Base-by-base conservation (phyloP, 2,888 invertebrate genomes). In the Carterocephalus palaemon region DNA sequence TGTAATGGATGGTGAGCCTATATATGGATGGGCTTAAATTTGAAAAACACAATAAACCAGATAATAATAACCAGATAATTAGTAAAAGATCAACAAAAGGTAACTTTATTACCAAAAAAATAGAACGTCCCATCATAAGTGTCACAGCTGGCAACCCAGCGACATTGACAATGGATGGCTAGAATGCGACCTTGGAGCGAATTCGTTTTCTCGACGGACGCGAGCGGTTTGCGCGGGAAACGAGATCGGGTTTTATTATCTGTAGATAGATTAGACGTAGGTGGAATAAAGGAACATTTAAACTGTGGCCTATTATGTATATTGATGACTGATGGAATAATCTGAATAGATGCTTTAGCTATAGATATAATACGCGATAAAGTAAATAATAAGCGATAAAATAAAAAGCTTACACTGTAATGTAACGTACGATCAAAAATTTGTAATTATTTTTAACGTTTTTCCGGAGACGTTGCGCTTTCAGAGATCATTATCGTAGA, bases 151-250 rank as follows among this genome's bases (percentile, higher is more conserved):
- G 43, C 29, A 36, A 43, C 43, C 29, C 36, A 36, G 68, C 67
- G 84, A 83, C 85, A 84, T 85, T 85, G 86, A 84, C 85, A 85
- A 81, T 84, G 70, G 73, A 78, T 79, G 68, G 71, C 71, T 77
- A 82, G 83, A 80, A 85, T 84, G 82, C 67, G 83, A 70, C 85
- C 84, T 84, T 85, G 85, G 74, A 71, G 69, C 76, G 69, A 72
- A 73, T 79, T 82, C 76, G 77, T 75, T 67, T 70, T 60, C 67
- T 70, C 68, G 68, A 59, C 58, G 62, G 59, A 59, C 59, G 62
- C 56, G 66, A 57, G 68, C 63, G 67, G 65, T 70, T 72, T 62
- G 70, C 75, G 75, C 76, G 76, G 79, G 76, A 68, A 64, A 61
- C 59, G 46, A 60, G 57, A 62, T 60, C 73, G 62, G 60, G 67